Evolutionary conservation across 2,888 invertebrate species (phyloP), one percentile per base, ranked within the genome.

Genomic region (Cenopis cana): DNA sequence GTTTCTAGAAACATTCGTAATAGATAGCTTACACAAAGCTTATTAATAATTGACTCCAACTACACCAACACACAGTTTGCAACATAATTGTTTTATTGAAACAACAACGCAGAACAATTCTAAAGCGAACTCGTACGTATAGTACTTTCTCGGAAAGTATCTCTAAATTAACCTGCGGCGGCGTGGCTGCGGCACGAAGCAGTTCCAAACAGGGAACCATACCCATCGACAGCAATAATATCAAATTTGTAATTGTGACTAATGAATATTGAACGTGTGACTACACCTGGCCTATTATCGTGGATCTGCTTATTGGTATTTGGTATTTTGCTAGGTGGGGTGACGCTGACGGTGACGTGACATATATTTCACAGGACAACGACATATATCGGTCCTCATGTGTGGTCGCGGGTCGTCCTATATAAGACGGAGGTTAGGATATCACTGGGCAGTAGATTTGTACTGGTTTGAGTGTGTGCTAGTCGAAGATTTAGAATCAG

Each of bases 341-440:
- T 82, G 66, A 61, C 46, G 75, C 4, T 1, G 24, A 24, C 4
- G 24, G 24, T 24, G 24, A 24, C 24, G 76, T 80, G 78, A 81
- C 81, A 80, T 83, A 79, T 80, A 74, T 77, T 75, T 70, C 69
- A 73, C 55, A 65, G 77, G 75, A 74, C 74, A 65, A 56, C 61
- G 74, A 41, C 56, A 46, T 46, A 50, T 64, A 46, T 56, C 56
- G 50, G 20, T 68, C 55, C 38, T 64, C 67, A 46, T 74, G 68
- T 70, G 72, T 72, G 74, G 72, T 74, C 50, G 69, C 52, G 57
- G 65, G 33, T 75, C 90, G 89, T 89, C 90, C 91, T 92, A 92
- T 92, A 92, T 88, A 91, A 91, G 89, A 84, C 83, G 80, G 79
- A 76, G 81, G 72, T 84, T n/a, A 85, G 90, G 87, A 89, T 80